Evolutionary conservation across 2,113 vertebrate species (phyloP), one percentile per base, ranked within the genome.

Genomic region (Sylvilagus bachmani): DNA sequence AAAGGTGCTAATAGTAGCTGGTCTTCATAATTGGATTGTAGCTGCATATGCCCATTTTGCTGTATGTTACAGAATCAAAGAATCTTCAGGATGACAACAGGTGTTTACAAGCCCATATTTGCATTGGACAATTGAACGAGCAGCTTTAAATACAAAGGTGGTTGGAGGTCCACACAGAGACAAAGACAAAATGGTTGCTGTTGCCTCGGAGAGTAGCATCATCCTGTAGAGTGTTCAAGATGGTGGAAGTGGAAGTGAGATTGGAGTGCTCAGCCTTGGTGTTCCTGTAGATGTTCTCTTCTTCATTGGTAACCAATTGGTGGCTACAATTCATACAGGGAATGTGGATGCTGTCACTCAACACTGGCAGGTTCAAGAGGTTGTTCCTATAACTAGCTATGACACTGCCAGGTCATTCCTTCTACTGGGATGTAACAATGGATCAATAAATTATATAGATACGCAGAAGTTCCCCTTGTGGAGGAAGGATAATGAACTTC

Each of bases 21-120:
- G 99, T 86, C 99, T 99, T 96, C 99, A 99, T 98, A 99, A 99
- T 94, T 99, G 99, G 99, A 99, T 99, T 91, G 99, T 99, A 78
- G 99, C 99, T 93, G 99, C 99, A 1, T 99, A 99, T 91, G 99
- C 99, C 10, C 99, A 99, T 97, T 99, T 99, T 95, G 99, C 99
- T 93, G 99, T 99, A 97, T 99, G 99, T 97, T 99, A 99, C 98
- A 99, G 99, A 97, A 99, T 99, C 97, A 99, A 99, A 94, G 99
- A 99, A 88, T 99, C 99, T 0, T 99, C 99, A 33, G 99, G 99
- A 49, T 99, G 99, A 99, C 99, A 99, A 95, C 99, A 99, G 86
- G 99, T 99, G 92, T 99, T 99, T 95, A 99, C 99, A 0, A 99
- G 99, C 91, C 99, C 99, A 0, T 99, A 99, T 55, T 97, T 99